phyloP scores from a whole-genome alignment of 1,140 invertebrate genomes.

The Ceratina calcarata region DNA sequence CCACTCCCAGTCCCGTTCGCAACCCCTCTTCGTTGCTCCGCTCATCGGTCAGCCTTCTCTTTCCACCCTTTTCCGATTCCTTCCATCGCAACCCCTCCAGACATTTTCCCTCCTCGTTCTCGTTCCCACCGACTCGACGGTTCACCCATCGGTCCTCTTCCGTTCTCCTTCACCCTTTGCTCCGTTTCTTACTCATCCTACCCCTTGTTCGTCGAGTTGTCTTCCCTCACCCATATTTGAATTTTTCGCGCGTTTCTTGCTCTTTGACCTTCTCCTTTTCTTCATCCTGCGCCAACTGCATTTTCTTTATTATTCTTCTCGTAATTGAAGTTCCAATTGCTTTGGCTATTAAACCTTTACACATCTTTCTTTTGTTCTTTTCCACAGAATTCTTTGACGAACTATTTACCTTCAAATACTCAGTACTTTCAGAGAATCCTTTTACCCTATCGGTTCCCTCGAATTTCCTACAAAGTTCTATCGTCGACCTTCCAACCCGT shows the following conservation, averaged over 20 bases:
- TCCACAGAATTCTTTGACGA: background rate
- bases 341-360: background rate
- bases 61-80: slow-evolving; percentile 26
- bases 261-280: background rate
- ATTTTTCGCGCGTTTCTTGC: background rate
- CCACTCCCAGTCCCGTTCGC: slow-evolving; percentile 18
- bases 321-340: background rate
- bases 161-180: slow-evolving; percentile 22
- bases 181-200: slow-evolving; percentile 9
- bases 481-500: too few species aligned
- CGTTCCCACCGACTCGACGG: background rate
- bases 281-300: background rate
- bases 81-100: slow-evolving; percentile 10
- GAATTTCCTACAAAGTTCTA: too few species aligned
- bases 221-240: slow-evolving; percentile 20
- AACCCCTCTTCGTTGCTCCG: slow-evolving; percentile 10
- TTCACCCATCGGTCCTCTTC: background rate
- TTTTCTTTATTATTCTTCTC: too few species aligned
- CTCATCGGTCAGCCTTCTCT: slow-evolving; percentile 8
- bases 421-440: background rate
- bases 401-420: background rate
- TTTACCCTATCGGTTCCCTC: background rate
- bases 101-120: background rate
- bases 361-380: background rate
- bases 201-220: background rate